Base-by-base conservation (phyloP, 2,113 vertebrate genomes). In the Apteryx owenii region DNA sequence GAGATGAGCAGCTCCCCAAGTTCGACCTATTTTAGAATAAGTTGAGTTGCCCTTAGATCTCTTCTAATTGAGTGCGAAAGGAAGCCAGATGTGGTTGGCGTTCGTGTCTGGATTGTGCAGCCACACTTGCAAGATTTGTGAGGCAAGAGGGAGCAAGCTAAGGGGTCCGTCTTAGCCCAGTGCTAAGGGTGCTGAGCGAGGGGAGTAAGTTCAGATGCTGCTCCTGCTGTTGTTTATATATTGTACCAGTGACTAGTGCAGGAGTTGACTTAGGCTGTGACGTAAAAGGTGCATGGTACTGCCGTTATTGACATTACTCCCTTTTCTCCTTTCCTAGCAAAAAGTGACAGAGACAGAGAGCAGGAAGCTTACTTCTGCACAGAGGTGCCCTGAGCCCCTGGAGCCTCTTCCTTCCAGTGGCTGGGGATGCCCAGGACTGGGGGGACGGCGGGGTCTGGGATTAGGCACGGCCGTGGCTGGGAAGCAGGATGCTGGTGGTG, bases 361-460 rank as follows among this genome's bases (percentile, higher is more conserved):
- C 17, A 69, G 71, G 33, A 78, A 16, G 50, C 7, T 56, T 31
- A 23, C 29, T 48, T n/a, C 28, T n/a, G 7, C 33, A 42, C 6
- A 68, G 70, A 48, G 42, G 26, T 64, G 10, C 7, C 11, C 40
- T 28, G 46, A 66, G 9, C 10, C 4, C 1, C 33, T 17, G 20
- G 10, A 5, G 5, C 2, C 8, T 5, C 12, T 4, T 61, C 4
- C 17, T 15, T 84, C 38, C 60, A 75, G 60, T 0, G 1, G 3
- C 4, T 19, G 26, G 31, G 5, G 42, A 65, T 53, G 36, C 42
- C 2, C 12, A 44, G 4, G 48, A 60, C 0, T 1, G 26, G 5
- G 17, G 11, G 21, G 19, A 6, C 17, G 21, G 46, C 18, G 9
- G 46, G 46, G 46, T 19, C 17, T 48, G 46, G 7, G 46, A 48